These are phyloP conservation scores for Anabacerthia variegaticeps DNA, from an alignment of 2,797 vertebrate genomes.

Conservation along the genomic window DNA sequence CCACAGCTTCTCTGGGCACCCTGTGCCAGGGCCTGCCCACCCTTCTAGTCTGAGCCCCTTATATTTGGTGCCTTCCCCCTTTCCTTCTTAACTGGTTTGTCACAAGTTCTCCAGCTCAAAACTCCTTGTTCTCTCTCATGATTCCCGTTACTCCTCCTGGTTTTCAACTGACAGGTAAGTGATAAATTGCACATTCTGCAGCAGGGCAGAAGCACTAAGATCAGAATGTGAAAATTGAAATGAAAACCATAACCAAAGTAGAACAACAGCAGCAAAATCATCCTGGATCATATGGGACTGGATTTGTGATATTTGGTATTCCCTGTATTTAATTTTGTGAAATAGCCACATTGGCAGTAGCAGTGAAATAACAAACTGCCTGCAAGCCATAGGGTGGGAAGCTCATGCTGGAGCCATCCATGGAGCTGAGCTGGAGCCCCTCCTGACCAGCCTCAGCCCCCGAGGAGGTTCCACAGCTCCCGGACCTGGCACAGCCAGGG, in stretches of 20 bases:
- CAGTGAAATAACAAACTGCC: not conserved
- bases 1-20: not conserved
- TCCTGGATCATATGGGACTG: rapidly evolving
- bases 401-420: rapidly evolving
- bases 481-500: rapidly evolving
- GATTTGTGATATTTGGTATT: not conserved
- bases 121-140: not conserved
- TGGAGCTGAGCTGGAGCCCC: not conserved
- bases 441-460: not conserved
- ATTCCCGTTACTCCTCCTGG: not conserved
- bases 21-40: rapidly evolving
- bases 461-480: not conserved
- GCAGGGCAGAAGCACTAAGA: not conserved
- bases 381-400: not conserved
- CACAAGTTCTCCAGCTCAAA: not conserved
- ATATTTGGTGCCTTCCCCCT: not conserved
- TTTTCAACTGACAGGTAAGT: not conserved
- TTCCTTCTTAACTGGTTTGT: not conserved
- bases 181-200: not conserved
- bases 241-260: not conserved
- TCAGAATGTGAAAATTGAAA: not conserved
- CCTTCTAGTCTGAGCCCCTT: not conserved
- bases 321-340: not conserved
- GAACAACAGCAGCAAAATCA: not conserved
- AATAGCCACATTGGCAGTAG: not conserved